Evolutionary conservation across 2,888 invertebrate genomes (phyloP).

Genomic region (Polymixis flavicincta): DNA sequence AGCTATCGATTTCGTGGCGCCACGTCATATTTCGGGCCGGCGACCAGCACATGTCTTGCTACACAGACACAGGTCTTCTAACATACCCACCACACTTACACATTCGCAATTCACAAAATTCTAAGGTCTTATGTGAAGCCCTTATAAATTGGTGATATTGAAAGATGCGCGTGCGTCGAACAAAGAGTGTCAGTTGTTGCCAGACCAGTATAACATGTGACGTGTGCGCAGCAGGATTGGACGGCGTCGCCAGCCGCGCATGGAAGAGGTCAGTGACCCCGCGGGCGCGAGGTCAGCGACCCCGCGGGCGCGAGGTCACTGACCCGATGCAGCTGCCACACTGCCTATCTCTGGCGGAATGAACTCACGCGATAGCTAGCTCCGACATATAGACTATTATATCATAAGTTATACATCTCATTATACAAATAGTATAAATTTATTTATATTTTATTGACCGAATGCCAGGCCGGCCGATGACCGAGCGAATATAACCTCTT

Average conservation of each 20-base stretch:
- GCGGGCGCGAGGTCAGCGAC: slow-evolving; percentile 4
- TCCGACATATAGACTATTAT: slow-evolving; percentile 74
- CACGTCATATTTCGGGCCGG: not conserved
- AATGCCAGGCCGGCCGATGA: slow-evolving; percentile 64
- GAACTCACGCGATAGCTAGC: slow-evolving; percentile 79
- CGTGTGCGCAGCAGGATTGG: slow-evolving; percentile 1
- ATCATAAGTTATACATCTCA: slow-evolving; percentile 72
- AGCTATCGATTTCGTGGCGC: not conserved
- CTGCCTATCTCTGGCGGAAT: slow-evolving; percentile 69
- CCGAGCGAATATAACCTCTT: slow-evolving; percentile 73
- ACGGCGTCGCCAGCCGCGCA: slow-evolving; percentile 30
- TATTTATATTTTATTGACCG: slow-evolving; percentile 72
- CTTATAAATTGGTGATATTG: not conserved
- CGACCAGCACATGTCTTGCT: not conserved
- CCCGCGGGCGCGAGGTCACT: not conserved
- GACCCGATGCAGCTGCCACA: slow-evolving; percentile 7
- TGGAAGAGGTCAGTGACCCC: slow-evolving; percentile 8
- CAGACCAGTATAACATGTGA: not conserved
- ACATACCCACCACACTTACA: not conserved
- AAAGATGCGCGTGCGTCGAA: not conserved
- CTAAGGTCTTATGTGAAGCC: too few species aligned
- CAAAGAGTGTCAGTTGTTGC: not conserved
- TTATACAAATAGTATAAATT: slow-evolving; percentile 73
- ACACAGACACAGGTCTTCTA: not conserved
- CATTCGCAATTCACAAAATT: not conserved